phyloP scores from a whole-genome alignment of 2,888 invertebrate species.

The Drosophila dives region DNA sequence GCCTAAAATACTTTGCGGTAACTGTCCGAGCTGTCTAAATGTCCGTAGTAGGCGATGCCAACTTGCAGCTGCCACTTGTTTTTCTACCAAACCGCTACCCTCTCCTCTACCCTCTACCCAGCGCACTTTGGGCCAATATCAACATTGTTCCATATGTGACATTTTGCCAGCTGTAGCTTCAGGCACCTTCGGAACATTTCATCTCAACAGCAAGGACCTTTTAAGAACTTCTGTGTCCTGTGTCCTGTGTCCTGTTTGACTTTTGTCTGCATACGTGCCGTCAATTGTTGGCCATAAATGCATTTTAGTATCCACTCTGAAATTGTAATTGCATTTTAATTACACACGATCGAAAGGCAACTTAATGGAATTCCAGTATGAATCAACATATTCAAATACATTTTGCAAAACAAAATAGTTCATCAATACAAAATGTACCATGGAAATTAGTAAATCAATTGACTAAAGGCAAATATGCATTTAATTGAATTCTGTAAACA shows the following conservation, averaged over 20 bases:
- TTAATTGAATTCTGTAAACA: background rate
- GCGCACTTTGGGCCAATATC: conserved; percentile 52
- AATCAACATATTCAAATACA: background rate
- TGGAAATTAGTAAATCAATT: background rate
- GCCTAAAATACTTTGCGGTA: conserved; percentile 39
- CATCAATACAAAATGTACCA: background rate
- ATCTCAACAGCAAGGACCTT: conserved; percentile 30
- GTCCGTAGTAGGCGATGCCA: conserved; percentile 18
- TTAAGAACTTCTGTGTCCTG: conserved; percentile 10
- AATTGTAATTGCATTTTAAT: conserved; percentile 46
- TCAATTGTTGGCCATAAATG: conserved; percentile 34
- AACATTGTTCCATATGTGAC: conserved; percentile 57
- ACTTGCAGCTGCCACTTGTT: background rate
- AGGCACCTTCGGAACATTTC: conserved; percentile 35
- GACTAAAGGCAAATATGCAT: background rate
- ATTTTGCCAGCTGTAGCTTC: conserved; percentile 36
- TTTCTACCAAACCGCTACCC: too few relatives aligned
- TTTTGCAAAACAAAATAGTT: background rate
- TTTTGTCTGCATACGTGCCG: conserved; percentile 11
- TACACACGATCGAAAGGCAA: conserved; percentile 8
- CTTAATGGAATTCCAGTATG: background rate
- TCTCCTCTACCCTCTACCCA: too few relatives aligned
- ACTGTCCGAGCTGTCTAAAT: conserved; percentile 12
- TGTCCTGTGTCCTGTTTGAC: conserved; percentile 2
- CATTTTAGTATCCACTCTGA: conserved; percentile 35